phyloP scores from a whole-genome alignment of 2,888 invertebrate species.

The Coelinius sp. region DNA sequence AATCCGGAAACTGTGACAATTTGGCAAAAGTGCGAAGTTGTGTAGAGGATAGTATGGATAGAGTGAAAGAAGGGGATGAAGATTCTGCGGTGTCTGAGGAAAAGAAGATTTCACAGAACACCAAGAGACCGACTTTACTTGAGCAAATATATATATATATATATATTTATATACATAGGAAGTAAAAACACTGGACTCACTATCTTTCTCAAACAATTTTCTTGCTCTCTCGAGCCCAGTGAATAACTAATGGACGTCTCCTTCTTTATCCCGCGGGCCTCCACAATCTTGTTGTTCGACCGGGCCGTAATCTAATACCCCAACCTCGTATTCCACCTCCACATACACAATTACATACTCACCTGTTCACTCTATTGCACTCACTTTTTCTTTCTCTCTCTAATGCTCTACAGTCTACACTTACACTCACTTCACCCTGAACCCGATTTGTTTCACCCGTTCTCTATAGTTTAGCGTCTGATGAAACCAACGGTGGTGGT shows the following conservation, averaged over 20 bases:
- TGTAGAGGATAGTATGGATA: background rate
- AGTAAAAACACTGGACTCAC: background rate
- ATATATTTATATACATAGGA: background rate
- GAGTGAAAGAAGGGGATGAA: background rate
- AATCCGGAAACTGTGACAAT: background rate
- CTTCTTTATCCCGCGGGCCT: conserved; percentile 10
- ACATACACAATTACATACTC: background rate
- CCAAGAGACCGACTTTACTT: conserved; percentile 22
- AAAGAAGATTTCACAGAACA: conserved; percentile 12
- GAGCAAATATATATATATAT: background rate
- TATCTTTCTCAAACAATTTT: conserved; percentile 1
- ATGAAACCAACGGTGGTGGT: conserved; percentile 7
- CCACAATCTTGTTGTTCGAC: conserved; percentile 33
- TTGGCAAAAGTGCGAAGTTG: conserved; percentile 4
- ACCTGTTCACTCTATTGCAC: background rate
- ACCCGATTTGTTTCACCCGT: conserved; percentile 31
- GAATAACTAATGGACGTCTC: conserved; percentile 23
- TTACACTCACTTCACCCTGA: conserved; percentile 13
- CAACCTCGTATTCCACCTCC: background rate
- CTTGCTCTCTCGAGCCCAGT: background rate
- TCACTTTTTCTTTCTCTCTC: no score
- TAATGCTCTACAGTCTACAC: background rate
- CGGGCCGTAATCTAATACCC: conserved; percentile 30
- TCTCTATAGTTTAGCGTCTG: conserved; percentile 16
- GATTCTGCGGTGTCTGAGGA: background rate